Evolutionary conservation across 2,113 vertebrate genomes (phyloP).

Genomic region (Podarcis muralis): DNA sequence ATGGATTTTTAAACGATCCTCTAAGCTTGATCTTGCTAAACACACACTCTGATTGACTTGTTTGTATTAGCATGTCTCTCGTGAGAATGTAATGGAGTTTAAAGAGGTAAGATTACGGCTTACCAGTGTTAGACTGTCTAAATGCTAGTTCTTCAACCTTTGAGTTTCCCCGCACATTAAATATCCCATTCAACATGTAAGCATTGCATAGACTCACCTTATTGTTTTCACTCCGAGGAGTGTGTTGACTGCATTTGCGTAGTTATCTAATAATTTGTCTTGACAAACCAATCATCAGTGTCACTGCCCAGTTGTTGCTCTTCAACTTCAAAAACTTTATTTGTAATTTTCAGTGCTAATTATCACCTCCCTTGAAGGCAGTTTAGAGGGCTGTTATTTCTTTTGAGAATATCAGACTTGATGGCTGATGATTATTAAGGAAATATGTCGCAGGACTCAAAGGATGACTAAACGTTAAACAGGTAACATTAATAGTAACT

Average conservation of each 20-base stretch:
- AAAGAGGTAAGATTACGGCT: slow-evolving; percentile 97
- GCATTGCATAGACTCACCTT: slow-evolving; percentile 87
- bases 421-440: slow-evolving; percentile 96
- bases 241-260: slow-evolving; percentile 85
- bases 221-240: slow-evolving; percentile 88
- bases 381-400: slow-evolving; percentile 92
- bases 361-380: slow-evolving; percentile 89
- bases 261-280: slow-evolving; percentile 83
- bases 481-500: slow-evolving; percentile 98
- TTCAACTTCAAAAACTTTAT: slow-evolving; percentile 91
- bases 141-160: slow-evolving; percentile 86
- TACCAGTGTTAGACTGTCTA: slow-evolving; percentile 89
- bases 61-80: slow-evolving; percentile 92
- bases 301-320: slow-evolving; percentile 90
- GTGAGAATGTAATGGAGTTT: slow-evolving; percentile 96
- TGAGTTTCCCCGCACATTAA: slow-evolving; percentile 86
- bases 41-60: slow-evolving; percentile 94
- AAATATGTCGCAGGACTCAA: slow-evolving; percentile 95
- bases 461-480: slow-evolving; percentile 99
- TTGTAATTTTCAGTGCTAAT: slow-evolving; percentile 95
- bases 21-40: slow-evolving; percentile 96
- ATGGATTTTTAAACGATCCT: slow-evolving; percentile 93
- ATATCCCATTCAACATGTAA: slow-evolving; percentile 86
- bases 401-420: slow-evolving; percentile 98
- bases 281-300: slow-evolving; percentile 86